Percentiles rank a stretch among this genome's conserved stretches.
These are phyloP conservation scores for Lottia gigantea DNA, from an alignment of 2,888 invertebrate genomes.

Conservation along the genomic window DNA sequence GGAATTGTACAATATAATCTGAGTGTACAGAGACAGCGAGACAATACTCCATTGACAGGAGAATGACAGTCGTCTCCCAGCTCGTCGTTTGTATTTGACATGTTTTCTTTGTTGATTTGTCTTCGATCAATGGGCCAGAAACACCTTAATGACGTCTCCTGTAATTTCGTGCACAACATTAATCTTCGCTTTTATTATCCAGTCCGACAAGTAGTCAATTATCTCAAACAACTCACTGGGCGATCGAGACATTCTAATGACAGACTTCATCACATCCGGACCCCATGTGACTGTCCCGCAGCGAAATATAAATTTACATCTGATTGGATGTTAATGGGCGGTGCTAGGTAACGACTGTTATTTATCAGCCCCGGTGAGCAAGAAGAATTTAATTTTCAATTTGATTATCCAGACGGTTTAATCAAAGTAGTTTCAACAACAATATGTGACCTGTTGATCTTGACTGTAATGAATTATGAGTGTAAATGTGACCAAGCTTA, in stretches of 20 bases:
- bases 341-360: not conserved
- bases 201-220: no score
- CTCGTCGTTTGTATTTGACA: not conserved
- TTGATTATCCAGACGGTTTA: no score
- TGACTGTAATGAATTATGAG: not conserved
- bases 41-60: no score
- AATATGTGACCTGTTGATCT: no score
- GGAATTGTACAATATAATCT: no score
- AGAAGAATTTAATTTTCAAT: no score
- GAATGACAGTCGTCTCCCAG: not conserved
- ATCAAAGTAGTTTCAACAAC: no score
- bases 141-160: not conserved
- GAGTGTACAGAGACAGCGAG: no score
- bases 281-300: conserved; percentile 3
- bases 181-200: no score
- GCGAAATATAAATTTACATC: conserved; percentile 9
- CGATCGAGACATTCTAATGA: not conserved
- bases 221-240: no score
- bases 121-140: not conserved
- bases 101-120: not conserved
- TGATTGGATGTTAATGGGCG: conserved; percentile 8
- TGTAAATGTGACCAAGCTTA: not conserved
- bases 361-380: not conserved
- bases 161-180: not conserved
- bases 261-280: not conserved